A percentile compares a stretch with the other conserved stretches of the same genome.
These are phyloP conservation scores for Papilio dardanus DNA, from an alignment of 1,140 invertebrate species.

Conservation along the genomic window DNA sequence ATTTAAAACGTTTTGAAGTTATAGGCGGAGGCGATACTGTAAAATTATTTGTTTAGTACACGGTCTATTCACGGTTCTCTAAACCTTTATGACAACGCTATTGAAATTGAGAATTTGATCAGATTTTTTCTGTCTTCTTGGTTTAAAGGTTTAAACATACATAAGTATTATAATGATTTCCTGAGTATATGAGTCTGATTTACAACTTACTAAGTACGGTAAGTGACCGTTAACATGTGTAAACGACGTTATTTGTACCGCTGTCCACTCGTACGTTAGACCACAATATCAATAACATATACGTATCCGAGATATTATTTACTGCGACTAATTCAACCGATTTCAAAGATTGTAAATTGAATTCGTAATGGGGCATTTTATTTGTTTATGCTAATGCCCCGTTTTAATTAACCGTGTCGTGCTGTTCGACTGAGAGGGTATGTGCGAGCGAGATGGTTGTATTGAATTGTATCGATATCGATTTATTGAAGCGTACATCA, in stretches of 20 bases:
- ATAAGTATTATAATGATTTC: background rate
- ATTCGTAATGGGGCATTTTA: constrained; percentile 81
- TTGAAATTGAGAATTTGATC: too few species aligned
- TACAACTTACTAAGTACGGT: background rate
- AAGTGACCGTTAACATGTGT: too few species aligned
- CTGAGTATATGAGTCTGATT: background rate
- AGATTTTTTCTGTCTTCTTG: background rate
- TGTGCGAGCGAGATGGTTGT: constrained; percentile 50
- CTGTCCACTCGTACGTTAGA: constrained; percentile 43
- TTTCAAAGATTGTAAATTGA: constrained; percentile 81
- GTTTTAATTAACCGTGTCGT: constrained; percentile 75
- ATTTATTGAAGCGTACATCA: constrained; percentile 50
- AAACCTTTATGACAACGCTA: background rate
- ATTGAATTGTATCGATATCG: constrained; percentile 53
- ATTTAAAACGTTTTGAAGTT: background rate
- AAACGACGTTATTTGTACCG: background rate
- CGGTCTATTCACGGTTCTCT: too few species aligned
- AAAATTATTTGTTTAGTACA: background rate
- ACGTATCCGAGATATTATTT: constrained; percentile 77
- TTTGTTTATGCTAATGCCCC: constrained; percentile 81
- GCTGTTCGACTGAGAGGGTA: constrained; percentile 44
- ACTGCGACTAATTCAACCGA: constrained; percentile 80
- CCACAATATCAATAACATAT: constrained; percentile 62
- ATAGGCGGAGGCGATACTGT: background rate
- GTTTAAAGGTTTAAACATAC: background rate